Percentiles rank a stretch among this genome's conserved stretches.
These are phyloP conservation scores for Eueides isabella DNA, from an alignment of 1,140 invertebrate genomes.

Conservation along the genomic window DNA sequence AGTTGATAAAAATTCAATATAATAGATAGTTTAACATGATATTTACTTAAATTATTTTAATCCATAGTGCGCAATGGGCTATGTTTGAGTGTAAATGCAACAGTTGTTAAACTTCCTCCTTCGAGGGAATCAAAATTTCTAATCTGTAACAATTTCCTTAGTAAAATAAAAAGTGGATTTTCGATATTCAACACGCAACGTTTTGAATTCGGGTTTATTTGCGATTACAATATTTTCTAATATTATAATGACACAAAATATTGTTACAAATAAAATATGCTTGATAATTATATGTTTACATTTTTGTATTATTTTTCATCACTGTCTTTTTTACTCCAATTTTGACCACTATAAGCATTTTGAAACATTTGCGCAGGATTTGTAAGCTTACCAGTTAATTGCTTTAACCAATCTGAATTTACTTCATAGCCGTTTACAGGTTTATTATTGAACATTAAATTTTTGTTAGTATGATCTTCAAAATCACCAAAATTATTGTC, in stretches of 20 bases:
- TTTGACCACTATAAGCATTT: not conserved
- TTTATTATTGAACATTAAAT: constrained; percentile 34
- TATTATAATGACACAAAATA: not conserved
- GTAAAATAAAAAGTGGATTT: too few relatives aligned
- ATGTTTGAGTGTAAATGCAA: too few relatives aligned
- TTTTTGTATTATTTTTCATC: not conserved
- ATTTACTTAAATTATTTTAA: too few relatives aligned
- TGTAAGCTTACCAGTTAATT: constrained; percentile 37
- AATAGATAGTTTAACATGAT: too few relatives aligned
- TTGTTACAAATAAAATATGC: not conserved
- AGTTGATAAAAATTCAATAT: too few relatives aligned
- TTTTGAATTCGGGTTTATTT: too few relatives aligned
- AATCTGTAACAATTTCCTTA: too few relatives aligned
- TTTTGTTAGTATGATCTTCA: constrained; percentile 31
- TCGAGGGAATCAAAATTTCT: too few relatives aligned
- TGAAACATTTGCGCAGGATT: constrained; percentile 28
- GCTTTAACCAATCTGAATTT: constrained; percentile 40
- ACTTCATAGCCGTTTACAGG: constrained; percentile 28
- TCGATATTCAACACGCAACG: too few relatives aligned
- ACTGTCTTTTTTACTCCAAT: constrained; percentile 23
- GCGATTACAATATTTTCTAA: too few relatives aligned
- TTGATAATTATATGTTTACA: not conserved
- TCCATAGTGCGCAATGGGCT: too few relatives aligned
- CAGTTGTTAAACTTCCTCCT: too few relatives aligned
- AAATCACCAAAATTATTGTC: constrained; percentile 19